Conservation (phyloP, 2,113 vertebrate species). For the Hippocampus comes region DNA sequence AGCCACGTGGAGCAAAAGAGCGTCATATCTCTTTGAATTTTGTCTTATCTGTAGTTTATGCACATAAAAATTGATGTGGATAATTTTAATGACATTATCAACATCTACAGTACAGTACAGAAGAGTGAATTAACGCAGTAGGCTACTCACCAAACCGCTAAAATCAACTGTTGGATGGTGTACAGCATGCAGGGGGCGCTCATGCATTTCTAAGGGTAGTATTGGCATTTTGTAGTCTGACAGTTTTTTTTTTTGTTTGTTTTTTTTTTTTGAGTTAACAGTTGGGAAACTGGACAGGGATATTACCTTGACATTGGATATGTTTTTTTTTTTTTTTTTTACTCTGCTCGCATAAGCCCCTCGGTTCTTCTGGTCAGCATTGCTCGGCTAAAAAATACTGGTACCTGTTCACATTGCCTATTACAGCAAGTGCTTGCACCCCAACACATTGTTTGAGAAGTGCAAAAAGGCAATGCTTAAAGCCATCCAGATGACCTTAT, state of each 20-base stretch:
- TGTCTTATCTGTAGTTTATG: not conserved
- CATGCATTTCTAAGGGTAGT: not conserved
- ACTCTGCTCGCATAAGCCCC: not conserved
- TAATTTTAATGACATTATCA: not conserved
- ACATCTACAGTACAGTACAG: not conserved
- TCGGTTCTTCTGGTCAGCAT: not conserved
- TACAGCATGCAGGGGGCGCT: not conserved
- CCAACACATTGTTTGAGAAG: not conserved
- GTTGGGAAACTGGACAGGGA: not conserved
- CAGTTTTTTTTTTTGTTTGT: no score
- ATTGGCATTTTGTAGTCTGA: not conserved
- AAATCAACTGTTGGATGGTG: not conserved
- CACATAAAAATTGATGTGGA: not conserved
- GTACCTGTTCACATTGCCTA: not conserved
- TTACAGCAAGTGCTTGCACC: not conserved
- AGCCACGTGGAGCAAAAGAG: not conserved
- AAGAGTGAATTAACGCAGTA: not conserved
- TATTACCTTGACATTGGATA: not conserved
- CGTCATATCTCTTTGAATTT: not conserved
- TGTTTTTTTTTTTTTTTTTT: not conserved
- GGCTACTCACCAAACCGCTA: not conserved
- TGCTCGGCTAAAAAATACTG: not conserved
- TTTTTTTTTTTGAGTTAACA: no score
- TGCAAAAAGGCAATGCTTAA: not conserved
- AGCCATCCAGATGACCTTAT: not conserved